These are phyloP conservation scores for Acropternis orthonyx DNA, from an alignment of 2,797 vertebrate species.

Conservation along the genomic window DNA sequence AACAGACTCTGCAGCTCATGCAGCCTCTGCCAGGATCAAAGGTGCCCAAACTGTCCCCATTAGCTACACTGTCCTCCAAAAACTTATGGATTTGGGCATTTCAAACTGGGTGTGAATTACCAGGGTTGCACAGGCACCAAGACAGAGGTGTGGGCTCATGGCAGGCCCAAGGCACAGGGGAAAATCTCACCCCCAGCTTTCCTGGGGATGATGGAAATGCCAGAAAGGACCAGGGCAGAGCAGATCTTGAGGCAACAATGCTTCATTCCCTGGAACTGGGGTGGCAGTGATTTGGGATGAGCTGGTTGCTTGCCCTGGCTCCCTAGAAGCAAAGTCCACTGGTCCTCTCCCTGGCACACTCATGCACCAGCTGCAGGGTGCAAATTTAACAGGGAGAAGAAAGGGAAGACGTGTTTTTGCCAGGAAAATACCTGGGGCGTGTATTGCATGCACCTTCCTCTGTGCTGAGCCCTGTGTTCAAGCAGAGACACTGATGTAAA, in stretches of 20 bases:
- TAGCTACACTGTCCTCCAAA: not conserved
- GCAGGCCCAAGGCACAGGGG: not conserved
- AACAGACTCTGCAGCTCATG: not conserved
- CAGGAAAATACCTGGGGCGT: not conserved
- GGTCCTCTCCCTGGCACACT: rapidly evolving
- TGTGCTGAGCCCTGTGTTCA: not conserved
- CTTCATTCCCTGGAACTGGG: rapidly evolving
- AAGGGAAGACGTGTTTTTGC: not conserved
- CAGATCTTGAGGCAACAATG: not conserved
- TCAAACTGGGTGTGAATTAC: rapidly evolving
- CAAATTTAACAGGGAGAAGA: not conserved
- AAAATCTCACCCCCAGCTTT: not conserved
- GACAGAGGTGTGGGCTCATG: rapidly evolving
- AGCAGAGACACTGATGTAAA: not conserved
- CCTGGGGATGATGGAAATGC: not conserved
- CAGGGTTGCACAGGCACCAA: rapidly evolving
- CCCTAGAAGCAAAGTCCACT: not conserved
- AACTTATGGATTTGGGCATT: not conserved
- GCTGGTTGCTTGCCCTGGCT: not conserved
- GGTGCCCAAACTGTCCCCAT: not conserved
- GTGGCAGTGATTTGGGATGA: not conserved
- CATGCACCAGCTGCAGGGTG: not conserved
- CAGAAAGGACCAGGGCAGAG: not conserved
- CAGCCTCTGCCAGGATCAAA: not conserved
- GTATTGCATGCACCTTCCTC: not conserved